Base-by-base conservation (phyloP, 2,888 invertebrate genomes). In the Thumatha senex region DNA sequence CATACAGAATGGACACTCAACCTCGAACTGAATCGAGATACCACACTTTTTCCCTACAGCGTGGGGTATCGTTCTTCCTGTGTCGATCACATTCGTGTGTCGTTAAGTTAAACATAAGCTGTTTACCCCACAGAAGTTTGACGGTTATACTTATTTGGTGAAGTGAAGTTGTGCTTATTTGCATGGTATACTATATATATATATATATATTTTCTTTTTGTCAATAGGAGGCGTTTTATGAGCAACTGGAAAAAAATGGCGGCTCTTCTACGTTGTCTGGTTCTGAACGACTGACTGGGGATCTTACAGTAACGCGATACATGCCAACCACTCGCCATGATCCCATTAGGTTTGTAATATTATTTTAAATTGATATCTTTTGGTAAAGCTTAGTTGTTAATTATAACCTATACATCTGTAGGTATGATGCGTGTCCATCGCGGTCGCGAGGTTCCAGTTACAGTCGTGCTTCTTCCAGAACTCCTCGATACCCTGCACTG, bases 171-270 rank as follows among this genome's bases (percentile, higher is more conserved):
- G 18, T 24, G 5, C 18, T 24, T 24, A 24, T 24, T 24, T 24
- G 18, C 18, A 24, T 24, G 18, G 18, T n/a, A n/a, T n/a, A n/a
- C n/a, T n/a, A n/a, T n/a, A 24, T 5, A 4, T 4, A 24, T 24
- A 24, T 2, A 24, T 4, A 24, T 4, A 24, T 4, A 24, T 24
- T 5, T 24, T 24, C 3, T 24, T 39, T 39, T n/a, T 95, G n/a
- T n/a, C n/a, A n/a, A n/a, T n/a, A 98, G 91, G 97, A 97, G 78
- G 95, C 96, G 48, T 99, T 99, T 89, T 97, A 97, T 82, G 98
- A 98, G 75, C 96, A 97, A 81, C 92, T 98, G 74, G 97, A 98
- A 77, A 96, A 97, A 80, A 96, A 95, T 73, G 88, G 92, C 31
- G 87, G 94, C 81, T 66, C 90, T 80, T 75, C 93, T 84, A 70